phyloP scores from a whole-genome alignment of 2,113 vertebrate species.

The Montifringilla adamsi region DNA sequence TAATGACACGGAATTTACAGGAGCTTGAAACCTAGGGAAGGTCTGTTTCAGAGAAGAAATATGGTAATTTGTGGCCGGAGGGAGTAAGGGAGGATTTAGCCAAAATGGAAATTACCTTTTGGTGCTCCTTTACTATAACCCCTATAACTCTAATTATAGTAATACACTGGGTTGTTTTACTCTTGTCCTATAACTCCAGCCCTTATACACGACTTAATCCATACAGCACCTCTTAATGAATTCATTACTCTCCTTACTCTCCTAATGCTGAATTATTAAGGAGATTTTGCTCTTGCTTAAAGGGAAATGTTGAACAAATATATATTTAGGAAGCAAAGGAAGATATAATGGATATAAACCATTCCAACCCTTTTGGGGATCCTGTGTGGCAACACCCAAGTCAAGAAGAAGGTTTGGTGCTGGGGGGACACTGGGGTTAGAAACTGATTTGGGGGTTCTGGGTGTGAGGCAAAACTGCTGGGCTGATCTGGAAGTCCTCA shows the following conservation, averaged over 20 bases:
- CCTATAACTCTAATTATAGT: conserved; percentile 50
- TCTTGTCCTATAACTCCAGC: conserved; percentile 27
- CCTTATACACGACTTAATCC: conserved; percentile 7
- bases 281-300: neutral
- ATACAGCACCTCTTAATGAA: conserved; percentile 59
- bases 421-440: neutral
- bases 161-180: conserved; percentile 41
- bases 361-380: neutral
- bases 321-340: neutral
- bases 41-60: conserved; percentile 65
- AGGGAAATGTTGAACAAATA: neutral
- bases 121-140: conserved; percentile 47
- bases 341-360: neutral
- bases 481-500: neutral
- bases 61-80: conserved; percentile 58
- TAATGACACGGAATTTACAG: conserved; percentile 35
- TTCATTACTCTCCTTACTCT: conserved; percentile 56
- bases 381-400: neutral
- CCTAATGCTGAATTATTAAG: conserved; percentile 39
- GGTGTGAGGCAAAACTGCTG: neutral
- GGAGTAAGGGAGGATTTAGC: conserved; percentile 37
- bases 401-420: neutral
- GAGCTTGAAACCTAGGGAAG: conserved; percentile 6
- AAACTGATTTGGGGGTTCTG: neutral
- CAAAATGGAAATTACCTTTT: conserved; percentile 66